Conservation (phyloP, 1,140 invertebrate genomes). For the Steinernema feltiae region DNA sequence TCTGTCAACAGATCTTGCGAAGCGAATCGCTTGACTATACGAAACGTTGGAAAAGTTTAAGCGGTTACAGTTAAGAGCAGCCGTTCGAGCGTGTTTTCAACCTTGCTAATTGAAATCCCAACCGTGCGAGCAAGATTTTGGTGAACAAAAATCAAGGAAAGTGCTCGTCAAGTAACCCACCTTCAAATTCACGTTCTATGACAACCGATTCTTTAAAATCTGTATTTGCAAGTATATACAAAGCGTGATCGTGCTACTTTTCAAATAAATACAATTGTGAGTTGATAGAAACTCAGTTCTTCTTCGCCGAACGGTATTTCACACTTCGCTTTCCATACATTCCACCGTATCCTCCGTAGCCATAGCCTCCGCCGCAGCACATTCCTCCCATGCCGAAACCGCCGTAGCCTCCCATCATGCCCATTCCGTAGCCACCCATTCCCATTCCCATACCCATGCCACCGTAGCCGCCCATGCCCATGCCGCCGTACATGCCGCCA, state of each 20-base stretch:
- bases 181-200: too few species aligned
- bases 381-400: not conserved
- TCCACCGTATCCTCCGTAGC: not conserved
- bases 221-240: not conserved
- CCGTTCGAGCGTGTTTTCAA: too few species aligned
- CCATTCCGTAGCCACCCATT: not conserved
- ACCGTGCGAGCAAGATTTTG: too few species aligned
- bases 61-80: too few species aligned
- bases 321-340: constrained; percentile 1
- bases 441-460: not conserved
- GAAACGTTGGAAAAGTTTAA: too few species aligned
- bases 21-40: too few species aligned
- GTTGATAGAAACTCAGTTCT: not conserved
- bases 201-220: too few species aligned
- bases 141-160: too few species aligned
- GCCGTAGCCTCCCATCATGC: constrained; percentile 2
- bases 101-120: too few species aligned
- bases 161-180: too few species aligned
- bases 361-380: constrained; percentile 7
- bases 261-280: not conserved
- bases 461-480: not conserved
- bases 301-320: not conserved
- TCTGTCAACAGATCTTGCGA: too few species aligned
- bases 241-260: not conserved
- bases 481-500: not conserved